Evolutionary conservation across 2,888 invertebrate species (phyloP).

Genomic region (Phengaris alcon): DNA sequence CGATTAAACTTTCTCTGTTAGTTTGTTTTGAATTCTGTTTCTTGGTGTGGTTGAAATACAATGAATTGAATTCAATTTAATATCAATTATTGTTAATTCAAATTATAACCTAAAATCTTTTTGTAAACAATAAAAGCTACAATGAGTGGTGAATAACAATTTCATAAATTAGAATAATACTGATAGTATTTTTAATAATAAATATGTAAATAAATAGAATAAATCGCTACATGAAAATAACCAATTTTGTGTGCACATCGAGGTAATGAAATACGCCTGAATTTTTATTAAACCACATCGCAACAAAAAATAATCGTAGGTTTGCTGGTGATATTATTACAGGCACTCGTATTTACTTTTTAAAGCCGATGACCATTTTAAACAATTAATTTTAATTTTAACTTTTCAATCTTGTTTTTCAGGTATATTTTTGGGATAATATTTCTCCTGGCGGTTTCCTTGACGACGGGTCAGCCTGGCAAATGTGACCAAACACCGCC

Average conservation of each 20-base stretch:
- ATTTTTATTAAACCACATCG: conserved; percentile 2
- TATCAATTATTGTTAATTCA: background rate
- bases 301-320: background rate
- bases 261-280: background rate
- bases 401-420: background rate
- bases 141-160: background rate
- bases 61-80: background rate
- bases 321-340: conserved; percentile 28
- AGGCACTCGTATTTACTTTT: conserved; percentile 31
- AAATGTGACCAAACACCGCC: conserved; percentile 65
- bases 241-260: background rate
- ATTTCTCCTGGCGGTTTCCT: background rate
- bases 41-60: background rate
- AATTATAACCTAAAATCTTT: background rate
- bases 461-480: conserved; percentile 45
- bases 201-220: background rate
- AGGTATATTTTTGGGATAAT: conserved; percentile 4
- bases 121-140: background rate
- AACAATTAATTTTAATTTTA: background rate
- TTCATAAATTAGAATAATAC: background rate
- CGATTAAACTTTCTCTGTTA: background rate
- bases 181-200: background rate
- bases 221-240: background rate
- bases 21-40: background rate
- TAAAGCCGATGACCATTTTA: background rate